Percentiles rank a stretch among this genome's conserved stretches.
Conservation (phyloP, 2,113 vertebrate genomes). For the Engystomops pustulosus region DNA sequence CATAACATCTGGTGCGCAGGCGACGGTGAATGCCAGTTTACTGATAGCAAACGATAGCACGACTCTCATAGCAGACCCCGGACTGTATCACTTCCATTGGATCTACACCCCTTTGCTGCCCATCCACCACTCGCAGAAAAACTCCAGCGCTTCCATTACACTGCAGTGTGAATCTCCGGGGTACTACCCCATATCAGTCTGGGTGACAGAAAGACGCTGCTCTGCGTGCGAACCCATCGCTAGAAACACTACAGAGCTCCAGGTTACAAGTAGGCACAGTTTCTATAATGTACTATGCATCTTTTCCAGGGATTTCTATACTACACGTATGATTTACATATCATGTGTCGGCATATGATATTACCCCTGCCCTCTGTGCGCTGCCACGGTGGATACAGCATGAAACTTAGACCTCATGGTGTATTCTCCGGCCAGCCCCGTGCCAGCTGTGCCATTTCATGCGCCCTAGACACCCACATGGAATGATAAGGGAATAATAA, state of each 20-base stretch:
- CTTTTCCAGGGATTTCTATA: too few relatives aligned
- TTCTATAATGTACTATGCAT: too few relatives aligned
- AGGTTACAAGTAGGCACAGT: slow-evolving; percentile 70
- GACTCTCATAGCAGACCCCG: background rate
- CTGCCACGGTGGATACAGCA: too few relatives aligned
- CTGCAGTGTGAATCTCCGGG: slow-evolving; percentile 65
- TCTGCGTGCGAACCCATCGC: slow-evolving; percentile 69
- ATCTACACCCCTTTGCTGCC: slow-evolving; percentile 72
- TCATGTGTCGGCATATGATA: too few relatives aligned
- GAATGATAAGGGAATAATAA: too few relatives aligned
- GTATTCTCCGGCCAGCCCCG: too few relatives aligned
- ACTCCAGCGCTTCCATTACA: slow-evolving; percentile 55
- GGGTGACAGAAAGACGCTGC: slow-evolving; percentile 70
- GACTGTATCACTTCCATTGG: slow-evolving; percentile 73
- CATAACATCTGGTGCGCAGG: slow-evolving; percentile 70
- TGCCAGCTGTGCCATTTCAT: too few relatives aligned
- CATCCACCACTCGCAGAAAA: slow-evolving; percentile 63
- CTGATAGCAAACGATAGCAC: slow-evolving; percentile 50
- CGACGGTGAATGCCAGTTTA: slow-evolving; percentile 67
- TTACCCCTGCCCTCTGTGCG: too few relatives aligned
- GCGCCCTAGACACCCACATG: too few relatives aligned
- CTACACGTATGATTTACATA: too few relatives aligned
- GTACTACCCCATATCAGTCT: slow-evolving; percentile 69
- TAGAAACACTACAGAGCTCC: slow-evolving; percentile 62
- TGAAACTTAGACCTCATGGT: too few relatives aligned